Evolutionary conservation across 2,113 vertebrate species (phyloP), one percentile per base, ranked within the genome.

Genomic region (Strix aluco): DNA sequence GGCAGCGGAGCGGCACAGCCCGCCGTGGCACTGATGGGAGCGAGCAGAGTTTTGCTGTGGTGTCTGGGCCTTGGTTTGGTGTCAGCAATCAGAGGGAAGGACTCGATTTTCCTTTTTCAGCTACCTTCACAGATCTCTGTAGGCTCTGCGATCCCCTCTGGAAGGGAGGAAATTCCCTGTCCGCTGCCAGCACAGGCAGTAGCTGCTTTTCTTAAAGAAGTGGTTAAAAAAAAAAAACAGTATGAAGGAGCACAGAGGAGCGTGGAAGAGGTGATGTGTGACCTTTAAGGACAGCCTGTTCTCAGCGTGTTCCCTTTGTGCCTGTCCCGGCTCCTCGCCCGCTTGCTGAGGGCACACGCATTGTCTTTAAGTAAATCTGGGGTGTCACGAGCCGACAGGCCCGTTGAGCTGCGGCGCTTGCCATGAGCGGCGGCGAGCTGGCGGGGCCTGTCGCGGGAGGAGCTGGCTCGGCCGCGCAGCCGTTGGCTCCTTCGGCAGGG

Each of bases 371-470:
- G 63, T 25, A 11, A 44, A 67, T 46, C 17, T 46, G 44, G 44
- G 44, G 44, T 46, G 1, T 40, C n/a, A 2, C 3, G 13, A 42
- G 32, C 62, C 0, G 5, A n/a, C 42, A 5, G 44, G 51, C 22
- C 1, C 0, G 13, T 10, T 1, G 4, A 42, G 46, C 63, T 7
- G 30, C 22, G 5, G 61, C 12, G 27, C 29, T 32, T 36, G 51
- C 62, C 2, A 1, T 10, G n/a, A 36, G 65, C 13, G 32, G 63
- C 12, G 26, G 34, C 1, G 16, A 40, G 13, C n/a, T 9, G 21
- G 4, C 9, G 3, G 25, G 4, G 36, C 22, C 20, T 10, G 22
- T 21, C 3, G 5, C 27, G 5, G 57, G 11, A 5, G 57, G 46
- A 62, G 57, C 47, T 44, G 57, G 20, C 69, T 36, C 3, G 3